Evolutionary conservation across 2,113 vertebrate genomes (phyloP).

Genomic region (Rhabdornis inornatus): DNA sequence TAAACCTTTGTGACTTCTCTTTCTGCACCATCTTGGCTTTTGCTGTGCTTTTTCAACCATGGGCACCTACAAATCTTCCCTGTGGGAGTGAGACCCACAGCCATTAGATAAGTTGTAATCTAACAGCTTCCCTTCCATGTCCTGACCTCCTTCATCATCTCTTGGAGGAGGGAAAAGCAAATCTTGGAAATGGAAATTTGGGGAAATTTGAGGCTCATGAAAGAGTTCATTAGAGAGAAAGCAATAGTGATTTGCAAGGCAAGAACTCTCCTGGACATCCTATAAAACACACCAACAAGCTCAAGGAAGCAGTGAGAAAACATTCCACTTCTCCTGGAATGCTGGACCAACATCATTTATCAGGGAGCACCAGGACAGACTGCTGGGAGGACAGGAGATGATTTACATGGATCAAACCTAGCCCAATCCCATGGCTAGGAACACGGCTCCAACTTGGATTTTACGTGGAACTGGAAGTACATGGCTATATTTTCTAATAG

Average conservation of each 20-base stretch:
- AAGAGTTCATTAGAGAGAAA: background rate
- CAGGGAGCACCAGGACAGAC: background rate
- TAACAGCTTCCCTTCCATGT: background rate
- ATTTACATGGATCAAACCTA: background rate
- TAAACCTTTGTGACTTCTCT: background rate
- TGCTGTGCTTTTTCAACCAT: background rate
- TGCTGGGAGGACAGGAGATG: background rate
- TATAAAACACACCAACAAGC: background rate
- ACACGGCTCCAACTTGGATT: background rate
- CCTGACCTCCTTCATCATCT: background rate
- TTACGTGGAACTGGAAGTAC: background rate
- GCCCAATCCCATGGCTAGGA: background rate
- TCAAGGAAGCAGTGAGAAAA: background rate
- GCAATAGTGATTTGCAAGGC: background rate
- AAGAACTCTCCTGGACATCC: background rate
- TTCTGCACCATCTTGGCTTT: background rate
- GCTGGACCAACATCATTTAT: rapidly evolving
- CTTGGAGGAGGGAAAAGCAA: background rate
- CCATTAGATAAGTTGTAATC: background rate
- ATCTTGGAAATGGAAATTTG: background rate
- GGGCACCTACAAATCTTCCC: background rate
- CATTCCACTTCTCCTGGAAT: background rate
- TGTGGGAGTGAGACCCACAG: background rate
- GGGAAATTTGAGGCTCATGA: background rate
- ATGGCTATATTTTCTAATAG: background rate